Conservation (phyloP, 1,140 invertebrate genomes). For the Cydia fagiglandana region DNA sequence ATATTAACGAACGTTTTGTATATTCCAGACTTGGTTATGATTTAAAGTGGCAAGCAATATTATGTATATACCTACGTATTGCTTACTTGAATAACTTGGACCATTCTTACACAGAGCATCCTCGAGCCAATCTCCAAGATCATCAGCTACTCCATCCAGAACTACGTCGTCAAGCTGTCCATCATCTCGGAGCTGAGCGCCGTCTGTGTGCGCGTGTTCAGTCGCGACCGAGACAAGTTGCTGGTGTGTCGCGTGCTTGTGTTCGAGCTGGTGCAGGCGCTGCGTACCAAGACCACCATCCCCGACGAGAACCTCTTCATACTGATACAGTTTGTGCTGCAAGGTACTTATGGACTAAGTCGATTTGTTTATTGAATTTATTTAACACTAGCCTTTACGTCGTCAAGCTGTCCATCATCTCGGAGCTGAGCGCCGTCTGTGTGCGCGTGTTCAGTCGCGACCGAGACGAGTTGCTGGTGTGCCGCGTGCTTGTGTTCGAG, state of each 20-base stretch:
- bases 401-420: slow-evolving; percentile 90
- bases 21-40: too few species aligned
- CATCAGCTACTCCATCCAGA: slow-evolving; percentile 93
- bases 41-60: neutral
- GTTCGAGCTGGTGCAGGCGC: slow-evolving; percentile 95
- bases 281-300: slow-evolving; percentile 96
- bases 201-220: slow-evolving; percentile 92
- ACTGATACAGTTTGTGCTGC: slow-evolving; percentile 92
- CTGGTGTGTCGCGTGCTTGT: slow-evolving; percentile 93
- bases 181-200: slow-evolving; percentile 94
- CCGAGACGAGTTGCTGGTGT: slow-evolving; percentile 94
- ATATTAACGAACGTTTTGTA: too few species aligned
- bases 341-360: slow-evolving; percentile 64
- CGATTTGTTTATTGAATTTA: neutral
- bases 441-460: slow-evolving; percentile 93
- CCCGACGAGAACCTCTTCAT: slow-evolving; percentile 97
- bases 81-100: too few species aligned
- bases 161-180: slow-evolving; percentile 90
- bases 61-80: too few species aligned
- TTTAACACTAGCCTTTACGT: slow-evolving; percentile 71
- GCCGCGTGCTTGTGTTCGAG: slow-evolving; percentile 94
- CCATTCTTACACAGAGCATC: slow-evolving; percentile 70
- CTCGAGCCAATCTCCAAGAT: slow-evolving; percentile 98
- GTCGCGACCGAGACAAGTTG: slow-evolving; percentile 95
- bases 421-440: slow-evolving; percentile 94